Conservation (phyloP, 2,113 vertebrate species). For the Pluvianellus socialis region DNA sequence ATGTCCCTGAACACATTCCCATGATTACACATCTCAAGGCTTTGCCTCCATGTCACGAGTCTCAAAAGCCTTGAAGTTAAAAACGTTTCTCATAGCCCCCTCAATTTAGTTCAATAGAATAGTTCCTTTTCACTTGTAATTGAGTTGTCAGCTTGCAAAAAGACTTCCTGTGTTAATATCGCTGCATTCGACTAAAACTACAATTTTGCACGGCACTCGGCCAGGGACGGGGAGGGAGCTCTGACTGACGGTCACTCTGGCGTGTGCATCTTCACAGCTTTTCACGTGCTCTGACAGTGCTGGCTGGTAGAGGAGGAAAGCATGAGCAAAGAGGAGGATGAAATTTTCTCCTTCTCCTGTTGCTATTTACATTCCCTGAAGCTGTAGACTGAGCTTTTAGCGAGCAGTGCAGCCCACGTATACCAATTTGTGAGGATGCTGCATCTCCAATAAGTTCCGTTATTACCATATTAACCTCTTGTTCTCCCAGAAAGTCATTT, state of each 20-base stretch:
- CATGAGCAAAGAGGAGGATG: not conserved
- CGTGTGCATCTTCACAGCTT: not conserved
- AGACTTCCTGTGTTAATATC: not conserved
- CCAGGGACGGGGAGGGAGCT: not conserved
- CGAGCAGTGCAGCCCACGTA: not conserved
- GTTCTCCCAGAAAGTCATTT: slow-evolving; percentile 10
- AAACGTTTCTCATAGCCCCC: not conserved
- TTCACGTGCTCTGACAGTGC: not conserved
- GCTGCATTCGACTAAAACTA: not conserved
- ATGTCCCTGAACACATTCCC: not conserved
- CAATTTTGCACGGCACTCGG: not conserved
- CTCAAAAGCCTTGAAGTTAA: not conserved
- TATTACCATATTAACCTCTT: not conserved
- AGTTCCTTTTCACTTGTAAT: not conserved
- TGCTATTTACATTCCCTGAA: not conserved
- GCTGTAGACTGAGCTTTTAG: not conserved
- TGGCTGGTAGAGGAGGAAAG: not conserved
- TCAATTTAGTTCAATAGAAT: not conserved
- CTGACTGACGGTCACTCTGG: not conserved
- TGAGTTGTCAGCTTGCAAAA: not conserved
- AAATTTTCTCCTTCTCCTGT: not conserved
- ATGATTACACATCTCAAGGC: not conserved
- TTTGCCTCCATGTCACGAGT: not conserved
- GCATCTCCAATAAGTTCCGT: not conserved
- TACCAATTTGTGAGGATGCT: not conserved